A percentile compares a stretch with the other conserved stretches of the same genome.
phyloP scores from a whole-genome alignment of 2,888 invertebrate species.

The Nomada fabriciana region DNA sequence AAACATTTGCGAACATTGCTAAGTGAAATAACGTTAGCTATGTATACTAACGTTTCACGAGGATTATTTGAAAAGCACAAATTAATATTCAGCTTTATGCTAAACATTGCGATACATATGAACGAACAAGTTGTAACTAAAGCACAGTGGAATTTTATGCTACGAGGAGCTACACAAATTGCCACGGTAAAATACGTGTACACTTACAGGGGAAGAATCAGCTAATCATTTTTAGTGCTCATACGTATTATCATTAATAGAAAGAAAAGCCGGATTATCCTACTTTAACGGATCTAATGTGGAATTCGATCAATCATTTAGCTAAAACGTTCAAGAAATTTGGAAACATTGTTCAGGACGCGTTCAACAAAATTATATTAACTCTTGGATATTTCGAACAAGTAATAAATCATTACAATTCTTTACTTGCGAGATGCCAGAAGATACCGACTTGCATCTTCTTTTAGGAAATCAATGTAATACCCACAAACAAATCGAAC shows the following conservation, averaged over 20 bases:
- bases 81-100: slow-evolving; percentile 93
- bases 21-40: slow-evolving; percentile 91
- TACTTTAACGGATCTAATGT: slow-evolving; percentile 88
- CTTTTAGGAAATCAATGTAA: slow-evolving; percentile 86
- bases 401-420: slow-evolving; percentile 82
- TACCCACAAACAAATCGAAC: slow-evolving; percentile 80
- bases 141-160: slow-evolving; percentile 91
- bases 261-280: slow-evolving; percentile 87
- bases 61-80: slow-evolving; percentile 97
- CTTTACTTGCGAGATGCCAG: neutral
- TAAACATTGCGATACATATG: slow-evolving; percentile 91
- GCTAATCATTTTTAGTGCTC: neutral
- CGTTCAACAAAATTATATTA: slow-evolving; percentile 86
- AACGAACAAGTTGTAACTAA: slow-evolving; percentile 87
- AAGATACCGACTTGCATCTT: no score
- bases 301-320: slow-evolving; percentile 89
- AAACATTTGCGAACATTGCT: slow-evolving; percentile 89
- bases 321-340: slow-evolving; percentile 87
- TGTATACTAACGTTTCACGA: slow-evolving; percentile 94
- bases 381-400: slow-evolving; percentile 87
- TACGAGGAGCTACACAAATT: slow-evolving; percentile 90
- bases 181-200: slow-evolving; percentile 69
- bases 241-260: slow-evolving; percentile 70
- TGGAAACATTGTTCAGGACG: slow-evolving; percentile 85
- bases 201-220: neutral